Evolutionary conservation across 2,797 vertebrate species (phyloP).

Genomic region (Rhadinocentrus ornatus): DNA sequence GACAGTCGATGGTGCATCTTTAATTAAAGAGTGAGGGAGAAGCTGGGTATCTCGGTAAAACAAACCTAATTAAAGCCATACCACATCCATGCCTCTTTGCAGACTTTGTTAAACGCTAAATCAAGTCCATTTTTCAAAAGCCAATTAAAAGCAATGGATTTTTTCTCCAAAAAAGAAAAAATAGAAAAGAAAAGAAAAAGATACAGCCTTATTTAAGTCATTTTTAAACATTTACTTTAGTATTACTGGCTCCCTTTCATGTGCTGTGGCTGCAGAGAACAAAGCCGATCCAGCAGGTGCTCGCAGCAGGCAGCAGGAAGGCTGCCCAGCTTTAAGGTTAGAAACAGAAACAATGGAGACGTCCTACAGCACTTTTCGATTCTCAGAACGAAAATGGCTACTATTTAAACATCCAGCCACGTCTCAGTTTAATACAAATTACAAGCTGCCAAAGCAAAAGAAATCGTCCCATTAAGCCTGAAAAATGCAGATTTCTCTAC

Average conservation of each 20-base stretch:
- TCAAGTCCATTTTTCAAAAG: conserved; percentile 42
- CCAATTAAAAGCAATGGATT: conserved; percentile 64
- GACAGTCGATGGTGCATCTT: conserved; percentile 43
- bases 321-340: background rate
- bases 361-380: background rate
- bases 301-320: conserved; percentile 14
- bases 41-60: conserved; percentile 51
- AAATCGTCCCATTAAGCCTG: too few species aligned
- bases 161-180: conserved; percentile 55
- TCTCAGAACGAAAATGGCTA: background rate
- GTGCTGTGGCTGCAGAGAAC: conserved; percentile 26
- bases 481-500: too few species aligned
- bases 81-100: conserved; percentile 40
- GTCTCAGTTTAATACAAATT: too few species aligned
- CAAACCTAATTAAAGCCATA: conserved; percentile 66
- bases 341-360: background rate
- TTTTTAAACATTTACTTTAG: conserved; percentile 65
- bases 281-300: conserved; percentile 19
- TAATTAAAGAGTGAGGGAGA: conserved; percentile 61
- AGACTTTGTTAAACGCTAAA: conserved; percentile 54
- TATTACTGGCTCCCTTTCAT: conserved; percentile 41
- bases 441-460: too few species aligned
- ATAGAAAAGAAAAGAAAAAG: conserved; percentile 62
- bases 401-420: too few species aligned
- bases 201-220: conserved; percentile 51